Evolutionary conservation across 2,888 invertebrate species (phyloP).

Genomic region (Pterostichus madidus): DNA sequence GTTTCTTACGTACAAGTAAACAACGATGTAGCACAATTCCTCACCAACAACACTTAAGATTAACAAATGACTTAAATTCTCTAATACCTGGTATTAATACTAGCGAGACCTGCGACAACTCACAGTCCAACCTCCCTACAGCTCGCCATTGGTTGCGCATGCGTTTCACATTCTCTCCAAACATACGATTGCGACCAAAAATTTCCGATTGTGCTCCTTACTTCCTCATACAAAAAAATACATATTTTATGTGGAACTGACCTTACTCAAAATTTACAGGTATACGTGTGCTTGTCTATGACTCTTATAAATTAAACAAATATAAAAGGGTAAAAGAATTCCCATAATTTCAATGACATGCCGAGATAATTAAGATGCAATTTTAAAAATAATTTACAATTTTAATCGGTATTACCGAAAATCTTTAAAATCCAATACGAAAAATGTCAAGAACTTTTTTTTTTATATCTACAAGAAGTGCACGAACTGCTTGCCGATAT

Average conservation of each 20-base stretch:
- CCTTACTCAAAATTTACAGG: slow-evolving; percentile 31
- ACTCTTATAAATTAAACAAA: not conserved
- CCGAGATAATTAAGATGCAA: too few species aligned
- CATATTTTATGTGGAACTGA: not conserved
- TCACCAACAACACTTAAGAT: slow-evolving; percentile 61
- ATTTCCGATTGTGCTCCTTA: slow-evolving; percentile 55
- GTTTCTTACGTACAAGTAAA: not conserved
- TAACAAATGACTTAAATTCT: slow-evolving; percentile 62
- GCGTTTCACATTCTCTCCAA: slow-evolving; percentile 65
- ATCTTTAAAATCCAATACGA: not conserved
- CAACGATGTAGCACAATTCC: slow-evolving; percentile 2
- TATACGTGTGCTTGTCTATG: slow-evolving; percentile 27
- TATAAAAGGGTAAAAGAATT: not conserved
- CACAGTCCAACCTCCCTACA: slow-evolving; percentile 70
- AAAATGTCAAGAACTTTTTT: not conserved
- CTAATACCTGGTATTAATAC: slow-evolving; percentile 64
- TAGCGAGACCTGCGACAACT: slow-evolving; percentile 67
- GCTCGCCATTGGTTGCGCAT: slow-evolving; percentile 69
- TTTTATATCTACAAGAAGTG: not conserved
- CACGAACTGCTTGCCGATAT: not conserved
- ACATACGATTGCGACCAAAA: slow-evolving; percentile 15
- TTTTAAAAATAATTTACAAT: too few species aligned
- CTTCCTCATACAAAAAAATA: slow-evolving; percentile 33
- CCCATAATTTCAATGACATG: not conserved
- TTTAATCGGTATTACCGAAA: too few species aligned